These are phyloP conservation scores for Muscicapa comitata DNA, from an alignment of 2,797 vertebrate species.

Conservation along the genomic window DNA sequence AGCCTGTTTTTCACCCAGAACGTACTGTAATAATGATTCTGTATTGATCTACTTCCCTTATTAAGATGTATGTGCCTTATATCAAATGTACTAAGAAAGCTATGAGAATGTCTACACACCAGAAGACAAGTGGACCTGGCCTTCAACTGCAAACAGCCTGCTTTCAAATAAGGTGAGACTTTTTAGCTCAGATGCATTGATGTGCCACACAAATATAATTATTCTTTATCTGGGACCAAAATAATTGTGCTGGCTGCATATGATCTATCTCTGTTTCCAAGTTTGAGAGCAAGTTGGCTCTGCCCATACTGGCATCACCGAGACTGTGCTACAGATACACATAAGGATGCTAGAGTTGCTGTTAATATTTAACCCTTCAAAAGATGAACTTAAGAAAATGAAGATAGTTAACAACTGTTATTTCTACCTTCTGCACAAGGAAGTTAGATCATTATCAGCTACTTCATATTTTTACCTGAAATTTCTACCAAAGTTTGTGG, in stretches of 20 bases:
- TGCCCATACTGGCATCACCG: not conserved
- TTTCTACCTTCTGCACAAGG: not conserved
- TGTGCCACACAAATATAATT: not conserved
- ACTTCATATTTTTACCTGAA: not conserved
- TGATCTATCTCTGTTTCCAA: not conserved
- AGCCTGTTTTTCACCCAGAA: not conserved
- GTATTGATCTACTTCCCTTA: not conserved
- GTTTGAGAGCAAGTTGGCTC: not conserved
- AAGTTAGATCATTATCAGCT: not conserved
- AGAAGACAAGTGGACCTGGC: not conserved
- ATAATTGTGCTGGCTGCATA: not conserved
- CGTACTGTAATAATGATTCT: not conserved
- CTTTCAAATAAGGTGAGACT: not conserved
- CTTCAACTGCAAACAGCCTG: not conserved
- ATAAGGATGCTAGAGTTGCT: not conserved
- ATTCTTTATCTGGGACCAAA: not conserved
- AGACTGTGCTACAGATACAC: not conserved
- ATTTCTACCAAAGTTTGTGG: not conserved
- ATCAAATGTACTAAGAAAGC: not conserved
- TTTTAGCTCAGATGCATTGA: not conserved
- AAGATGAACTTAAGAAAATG: not conserved
- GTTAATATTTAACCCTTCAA: not conserved
- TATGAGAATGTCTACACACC: not conserved
- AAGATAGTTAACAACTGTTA: not conserved
- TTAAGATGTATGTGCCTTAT: not conserved